A percentile compares a stretch with the other conserved stretches of the same genome.
phyloP scores from a whole-genome alignment of 2,888 invertebrate genomes.

The Orthosia gracilis region DNA sequence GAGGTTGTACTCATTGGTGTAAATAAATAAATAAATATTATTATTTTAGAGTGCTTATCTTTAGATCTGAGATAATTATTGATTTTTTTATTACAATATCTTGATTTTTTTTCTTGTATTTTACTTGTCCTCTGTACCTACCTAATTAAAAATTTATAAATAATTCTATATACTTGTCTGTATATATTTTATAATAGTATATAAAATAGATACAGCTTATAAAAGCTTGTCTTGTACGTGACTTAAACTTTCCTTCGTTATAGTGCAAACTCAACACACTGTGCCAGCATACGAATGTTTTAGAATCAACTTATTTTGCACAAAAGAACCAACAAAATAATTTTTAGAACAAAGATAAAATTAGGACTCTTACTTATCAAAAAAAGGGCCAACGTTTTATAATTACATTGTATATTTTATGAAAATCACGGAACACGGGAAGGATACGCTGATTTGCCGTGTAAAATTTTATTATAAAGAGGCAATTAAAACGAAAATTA shows the following conservation, averaged over 20 bases:
- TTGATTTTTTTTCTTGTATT: too few species aligned
- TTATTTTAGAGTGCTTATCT: neutral
- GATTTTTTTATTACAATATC: too few species aligned
- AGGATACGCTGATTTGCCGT: slow-evolving; percentile 45
- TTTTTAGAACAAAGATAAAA: slow-evolving; percentile 1
- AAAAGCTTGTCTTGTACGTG: slow-evolving; percentile 42
- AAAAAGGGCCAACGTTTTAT: neutral
- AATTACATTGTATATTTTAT: slow-evolving; percentile 42
- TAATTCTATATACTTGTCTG: too few species aligned
- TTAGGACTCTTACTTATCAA: neutral
- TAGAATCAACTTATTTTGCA: slow-evolving; percentile 9
- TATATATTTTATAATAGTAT: too few species aligned
- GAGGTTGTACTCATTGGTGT: too few species aligned
- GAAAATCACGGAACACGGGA: slow-evolving; percentile 19
- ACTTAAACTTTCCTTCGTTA: slow-evolving; percentile 22
- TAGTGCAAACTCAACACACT: slow-evolving; percentile 20
- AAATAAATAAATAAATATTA: too few species aligned
- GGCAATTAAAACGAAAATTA: slow-evolving; percentile 65
- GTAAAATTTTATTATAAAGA: slow-evolving; percentile 60
- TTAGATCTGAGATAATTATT: too few species aligned
- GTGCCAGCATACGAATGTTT: slow-evolving; percentile 32
- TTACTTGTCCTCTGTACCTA: too few species aligned
- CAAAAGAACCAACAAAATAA: slow-evolving; percentile 3
- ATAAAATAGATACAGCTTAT: neutral
- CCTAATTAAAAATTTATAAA: too few species aligned